phyloP scores from a whole-genome alignment of 35 echinoderm and acorn worm genomes.

The Anneissia japonica region DNA sequence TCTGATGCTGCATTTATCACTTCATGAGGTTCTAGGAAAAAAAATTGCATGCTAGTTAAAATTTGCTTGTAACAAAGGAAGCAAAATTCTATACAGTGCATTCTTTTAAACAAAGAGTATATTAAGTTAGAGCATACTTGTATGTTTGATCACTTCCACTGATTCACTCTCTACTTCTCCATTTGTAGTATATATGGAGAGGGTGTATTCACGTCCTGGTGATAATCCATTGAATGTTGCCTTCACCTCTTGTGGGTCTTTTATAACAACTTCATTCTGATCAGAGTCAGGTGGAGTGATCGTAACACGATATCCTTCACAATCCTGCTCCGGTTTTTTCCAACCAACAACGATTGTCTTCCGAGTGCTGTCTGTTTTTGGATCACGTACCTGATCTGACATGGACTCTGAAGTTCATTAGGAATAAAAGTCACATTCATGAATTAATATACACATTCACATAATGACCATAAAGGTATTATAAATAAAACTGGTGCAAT shows the following conservation, averaged over 20 bases:
- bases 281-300: neutral
- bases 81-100: too few relatives aligned
- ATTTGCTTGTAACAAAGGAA: too few relatives aligned
- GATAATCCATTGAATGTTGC: neutral
- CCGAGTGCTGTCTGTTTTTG: slow-evolving; percentile 34
- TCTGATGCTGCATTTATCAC: neutral
- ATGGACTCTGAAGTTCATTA: slow-evolving; percentile 41
- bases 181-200: neutral
- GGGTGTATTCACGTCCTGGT: neutral
- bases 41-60: too few relatives aligned
- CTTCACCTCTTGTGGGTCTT: neutral
- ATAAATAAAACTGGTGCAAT: too few relatives aligned
- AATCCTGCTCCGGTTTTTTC: slow-evolving; percentile 32
- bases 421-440: too few relatives aligned
- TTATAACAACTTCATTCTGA: neutral
- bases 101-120: too few relatives aligned
- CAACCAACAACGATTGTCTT: slow-evolving; percentile 45
- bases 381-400: slow-evolving; percentile 47
- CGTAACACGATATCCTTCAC: slow-evolving; percentile 32
- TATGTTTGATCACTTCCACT: neutral
- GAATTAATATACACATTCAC: too few relatives aligned
- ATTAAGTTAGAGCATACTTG: neutral
- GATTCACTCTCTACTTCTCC: neutral
- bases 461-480: too few relatives aligned
- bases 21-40: neutral